These are phyloP conservation scores for Alca torda DNA, from an alignment of 2,797 vertebrate species.

Conservation along the genomic window DNA sequence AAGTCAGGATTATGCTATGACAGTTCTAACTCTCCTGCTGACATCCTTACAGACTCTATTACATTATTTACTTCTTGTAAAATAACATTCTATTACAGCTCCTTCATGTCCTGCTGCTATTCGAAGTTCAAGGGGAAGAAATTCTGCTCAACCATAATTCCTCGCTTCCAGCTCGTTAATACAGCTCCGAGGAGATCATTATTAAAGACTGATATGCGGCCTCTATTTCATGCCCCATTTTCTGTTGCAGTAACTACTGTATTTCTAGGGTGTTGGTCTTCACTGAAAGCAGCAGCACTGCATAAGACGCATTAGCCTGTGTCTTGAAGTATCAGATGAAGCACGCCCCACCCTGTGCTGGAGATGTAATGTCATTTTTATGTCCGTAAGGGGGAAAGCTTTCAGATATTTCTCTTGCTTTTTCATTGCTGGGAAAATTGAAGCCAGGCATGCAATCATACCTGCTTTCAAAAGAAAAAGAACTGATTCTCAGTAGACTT, in stretches of 20 bases:
- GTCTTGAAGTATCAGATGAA: conserved; percentile 11
- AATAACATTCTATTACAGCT: conserved; percentile 77
- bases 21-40: conserved; percentile 77
- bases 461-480: conserved; percentile 6
- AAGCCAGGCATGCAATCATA: not conserved
- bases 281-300: conserved; percentile 14
- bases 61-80: conserved; percentile 80
- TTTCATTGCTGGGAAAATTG: not conserved
- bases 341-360: not conserved
- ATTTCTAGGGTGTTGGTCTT: conserved; percentile 35
- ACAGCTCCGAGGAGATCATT: conserved; percentile 58
- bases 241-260: conserved; percentile 29
- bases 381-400: not conserved
- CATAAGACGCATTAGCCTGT: not conserved
- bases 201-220: conserved; percentile 55
- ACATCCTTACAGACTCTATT: conserved; percentile 75
- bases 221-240: conserved; percentile 68
- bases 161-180: conserved; percentile 57
- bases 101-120: conserved; percentile 73
- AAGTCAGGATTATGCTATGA: conserved; percentile 73
- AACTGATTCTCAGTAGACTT: not conserved
- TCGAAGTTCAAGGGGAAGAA: conserved; percentile 69
- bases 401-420: not conserved
- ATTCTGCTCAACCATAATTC: conserved; percentile 61
- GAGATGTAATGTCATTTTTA: not conserved